Conservation (phyloP, 2,113 vertebrate species). For the Malurus melanocephalus region DNA sequence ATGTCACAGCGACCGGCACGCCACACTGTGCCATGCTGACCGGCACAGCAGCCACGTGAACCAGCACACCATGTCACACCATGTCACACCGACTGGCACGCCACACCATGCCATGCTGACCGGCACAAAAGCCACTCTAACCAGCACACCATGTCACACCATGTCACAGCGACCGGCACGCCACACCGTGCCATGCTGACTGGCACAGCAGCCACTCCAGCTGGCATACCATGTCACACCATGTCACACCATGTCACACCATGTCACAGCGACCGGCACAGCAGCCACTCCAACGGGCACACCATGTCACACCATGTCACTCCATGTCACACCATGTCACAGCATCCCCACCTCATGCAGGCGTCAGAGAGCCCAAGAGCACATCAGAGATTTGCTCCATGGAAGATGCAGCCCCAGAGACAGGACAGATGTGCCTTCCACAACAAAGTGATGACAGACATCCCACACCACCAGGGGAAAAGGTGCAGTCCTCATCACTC, state of each 20-base stretch:
- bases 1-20: fast-evolving
- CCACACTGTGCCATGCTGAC: no score
- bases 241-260: no score
- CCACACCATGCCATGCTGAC: no score
- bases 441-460: fast-evolving
- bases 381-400: fast-evolving
- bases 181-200: no score
- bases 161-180: no score
- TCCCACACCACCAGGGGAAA: not conserved
- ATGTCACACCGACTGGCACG: no score
- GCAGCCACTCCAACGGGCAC: not conserved
- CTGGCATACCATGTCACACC: no score
- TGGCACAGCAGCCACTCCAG: no score
- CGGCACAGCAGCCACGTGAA: no score
- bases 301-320: not conserved
- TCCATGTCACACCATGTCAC: not conserved
- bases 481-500: not conserved
- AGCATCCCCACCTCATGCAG: not conserved
- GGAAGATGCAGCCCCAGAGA: not conserved
- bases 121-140: no score
- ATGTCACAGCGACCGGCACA: fast-evolving
- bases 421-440: not conserved
- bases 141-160: no score
- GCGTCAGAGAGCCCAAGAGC: fast-evolving
- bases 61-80: no score